These are phyloP conservation scores for Neopipo cinnamomea DNA, from an alignment of 2,113 vertebrate species.

Conservation along the genomic window DNA sequence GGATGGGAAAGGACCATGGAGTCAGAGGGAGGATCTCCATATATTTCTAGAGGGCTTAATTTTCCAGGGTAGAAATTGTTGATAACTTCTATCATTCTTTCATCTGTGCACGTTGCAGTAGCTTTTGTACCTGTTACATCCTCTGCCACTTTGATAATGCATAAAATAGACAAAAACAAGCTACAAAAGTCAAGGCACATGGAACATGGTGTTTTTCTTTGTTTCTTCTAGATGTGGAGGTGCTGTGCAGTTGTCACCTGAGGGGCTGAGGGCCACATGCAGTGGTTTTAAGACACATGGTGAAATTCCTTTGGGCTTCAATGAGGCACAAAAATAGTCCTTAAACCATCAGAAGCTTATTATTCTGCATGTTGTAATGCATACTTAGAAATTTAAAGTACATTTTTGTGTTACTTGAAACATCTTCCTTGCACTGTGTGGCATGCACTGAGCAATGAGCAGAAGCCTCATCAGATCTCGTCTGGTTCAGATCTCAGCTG, in stretches of 20 bases:
- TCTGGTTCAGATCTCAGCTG: too few species aligned
- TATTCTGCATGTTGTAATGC: background rate
- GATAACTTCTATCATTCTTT: background rate
- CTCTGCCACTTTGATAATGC: background rate
- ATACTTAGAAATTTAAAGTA: background rate
- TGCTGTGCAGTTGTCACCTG: background rate
- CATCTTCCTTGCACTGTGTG: background rate
- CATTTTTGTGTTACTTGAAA: background rate
- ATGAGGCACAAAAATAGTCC: background rate
- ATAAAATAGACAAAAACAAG: background rate
- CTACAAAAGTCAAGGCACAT: background rate
- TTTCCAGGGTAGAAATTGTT: background rate
- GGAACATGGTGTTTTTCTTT: fast-evolving
- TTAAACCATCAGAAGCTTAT: background rate
- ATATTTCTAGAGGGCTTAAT: background rate
- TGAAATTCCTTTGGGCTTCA: background rate
- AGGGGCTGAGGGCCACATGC: background rate
- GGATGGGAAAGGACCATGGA: background rate
- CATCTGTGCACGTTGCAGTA: background rate
- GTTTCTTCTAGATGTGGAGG: fast-evolving
- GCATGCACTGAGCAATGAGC: fast-evolving
- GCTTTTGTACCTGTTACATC: background rate
- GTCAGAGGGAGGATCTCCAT: background rate
- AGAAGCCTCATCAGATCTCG: background rate
- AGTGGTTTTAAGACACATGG: background rate